phyloP scores from a whole-genome alignment of 2,797 vertebrate genomes.

The Capromys pilorides region DNA sequence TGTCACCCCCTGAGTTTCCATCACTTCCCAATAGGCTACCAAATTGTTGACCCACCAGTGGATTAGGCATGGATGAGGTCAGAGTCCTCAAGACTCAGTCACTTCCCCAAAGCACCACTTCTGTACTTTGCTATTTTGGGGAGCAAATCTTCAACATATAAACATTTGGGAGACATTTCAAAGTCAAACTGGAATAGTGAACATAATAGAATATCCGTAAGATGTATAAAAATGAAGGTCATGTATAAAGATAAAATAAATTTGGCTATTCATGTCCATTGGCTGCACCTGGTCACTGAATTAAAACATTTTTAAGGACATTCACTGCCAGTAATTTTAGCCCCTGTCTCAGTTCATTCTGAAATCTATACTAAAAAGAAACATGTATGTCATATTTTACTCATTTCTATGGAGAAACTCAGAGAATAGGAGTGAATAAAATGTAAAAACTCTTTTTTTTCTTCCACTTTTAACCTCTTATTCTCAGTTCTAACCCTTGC shows the following conservation, averaged over 20 bases:
- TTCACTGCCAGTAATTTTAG: background rate
- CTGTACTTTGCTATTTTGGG: background rate
- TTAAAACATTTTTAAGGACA: background rate
- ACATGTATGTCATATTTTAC: background rate
- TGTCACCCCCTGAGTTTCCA: background rate
- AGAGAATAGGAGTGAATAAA: background rate
- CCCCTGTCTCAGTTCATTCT: background rate
- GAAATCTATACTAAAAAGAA: slow-evolving; percentile 9
- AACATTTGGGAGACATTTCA: background rate
- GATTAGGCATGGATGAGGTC: background rate
- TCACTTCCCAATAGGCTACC: background rate
- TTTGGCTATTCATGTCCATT: too few relatives aligned
- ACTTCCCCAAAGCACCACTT: background rate
- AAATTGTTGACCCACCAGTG: background rate
- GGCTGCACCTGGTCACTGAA: background rate
- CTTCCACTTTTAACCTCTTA: slow-evolving; percentile 27
- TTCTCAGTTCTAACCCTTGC: slow-evolving; percentile 12
- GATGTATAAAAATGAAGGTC: background rate
- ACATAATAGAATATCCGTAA: background rate
- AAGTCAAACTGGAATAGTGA: background rate
- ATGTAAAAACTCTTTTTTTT: slow-evolving; percentile 28
- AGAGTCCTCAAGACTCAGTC: background rate
- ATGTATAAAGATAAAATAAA: background rate
- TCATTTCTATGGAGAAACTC: background rate
- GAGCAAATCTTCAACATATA: background rate